These are phyloP conservation scores for Cossypha dichroa DNA, from an alignment of 2,797 vertebrate genomes.

Conservation along the genomic window DNA sequence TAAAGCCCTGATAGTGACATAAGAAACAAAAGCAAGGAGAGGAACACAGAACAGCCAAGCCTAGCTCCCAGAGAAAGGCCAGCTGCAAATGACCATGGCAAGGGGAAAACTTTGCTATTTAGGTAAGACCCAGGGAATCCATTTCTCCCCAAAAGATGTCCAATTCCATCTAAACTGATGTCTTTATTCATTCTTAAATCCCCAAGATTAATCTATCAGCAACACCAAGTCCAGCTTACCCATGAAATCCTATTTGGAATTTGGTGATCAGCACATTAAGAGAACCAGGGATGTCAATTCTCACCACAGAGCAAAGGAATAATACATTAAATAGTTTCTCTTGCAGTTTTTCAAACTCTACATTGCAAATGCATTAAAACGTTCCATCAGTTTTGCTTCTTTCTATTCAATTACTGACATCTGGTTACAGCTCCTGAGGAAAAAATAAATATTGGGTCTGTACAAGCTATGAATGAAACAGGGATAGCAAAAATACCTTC, in stretches of 20 bases:
- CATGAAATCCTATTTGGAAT: conserved; percentile 54
- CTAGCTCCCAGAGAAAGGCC: not conserved
- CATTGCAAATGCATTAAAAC: not conserved
- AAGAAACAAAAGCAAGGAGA: not conserved
- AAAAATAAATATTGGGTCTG: not conserved
- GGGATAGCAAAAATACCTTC: not conserved
- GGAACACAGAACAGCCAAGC: not conserved
- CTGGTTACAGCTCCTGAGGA: not conserved
- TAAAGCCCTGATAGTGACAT: not conserved
- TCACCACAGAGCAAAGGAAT: not conserved
- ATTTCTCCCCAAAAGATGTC: not conserved
- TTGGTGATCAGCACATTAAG: not conserved
- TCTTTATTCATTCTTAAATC: conserved; percentile 38
- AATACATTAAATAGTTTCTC: not conserved
- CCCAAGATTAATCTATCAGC: conserved; percentile 38
- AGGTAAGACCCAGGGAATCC: not conserved
- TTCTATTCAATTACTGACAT: not conserved
- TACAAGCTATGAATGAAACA: not conserved
- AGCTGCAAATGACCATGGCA: not conserved
- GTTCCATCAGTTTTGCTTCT: not conserved
- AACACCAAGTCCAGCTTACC: conserved; percentile 16
- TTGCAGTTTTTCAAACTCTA: not conserved
- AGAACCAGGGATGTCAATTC: not conserved
- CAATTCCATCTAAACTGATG: not conserved
- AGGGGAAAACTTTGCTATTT: not conserved